Conservation (phyloP, 2,888 invertebrate genomes). For the Oscheius sp. region DNA sequence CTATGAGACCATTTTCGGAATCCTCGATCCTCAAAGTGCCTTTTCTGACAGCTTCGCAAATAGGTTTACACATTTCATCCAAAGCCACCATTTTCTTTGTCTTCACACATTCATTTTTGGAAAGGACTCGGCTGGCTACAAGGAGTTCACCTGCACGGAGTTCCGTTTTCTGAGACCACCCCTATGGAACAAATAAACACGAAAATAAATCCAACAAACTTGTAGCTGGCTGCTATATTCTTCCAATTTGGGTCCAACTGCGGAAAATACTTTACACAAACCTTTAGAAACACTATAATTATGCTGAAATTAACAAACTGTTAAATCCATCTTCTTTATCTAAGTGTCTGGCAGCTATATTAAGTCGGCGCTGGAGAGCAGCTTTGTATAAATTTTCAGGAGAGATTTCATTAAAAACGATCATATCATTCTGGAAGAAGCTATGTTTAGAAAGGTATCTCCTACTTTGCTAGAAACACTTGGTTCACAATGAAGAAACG, state of each 20-base stretch:
- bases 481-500: slow-evolving; percentile 30
- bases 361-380: slow-evolving; percentile 17
- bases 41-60: slow-evolving; percentile 26
- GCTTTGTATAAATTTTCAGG: slow-evolving; percentile 9
- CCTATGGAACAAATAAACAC: slow-evolving; percentile 26
- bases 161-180: slow-evolving; percentile 55
- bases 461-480: slow-evolving; percentile 1
- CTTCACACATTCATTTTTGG: slow-evolving; percentile 46
- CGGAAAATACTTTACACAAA: slow-evolving; percentile 37
- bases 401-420: slow-evolving; percentile 19
- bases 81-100: slow-evolving; percentile 1
- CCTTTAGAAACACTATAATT: slow-evolving; percentile 31
- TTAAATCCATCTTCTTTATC: background rate
- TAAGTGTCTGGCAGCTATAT: slow-evolving; percentile 10
- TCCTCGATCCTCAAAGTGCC: slow-evolving; percentile 20
- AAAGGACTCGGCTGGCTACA: slow-evolving; percentile 39
- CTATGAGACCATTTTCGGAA: slow-evolving; percentile 1
- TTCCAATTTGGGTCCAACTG: slow-evolving; percentile 40
- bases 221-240: slow-evolving; percentile 48
- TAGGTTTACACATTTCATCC: slow-evolving; percentile 25
- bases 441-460: background rate
- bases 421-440: background rate
- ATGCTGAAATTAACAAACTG: background rate
- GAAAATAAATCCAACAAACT: slow-evolving; percentile 8
- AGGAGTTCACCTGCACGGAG: slow-evolving; percentile 46